phyloP scores from a whole-genome alignment of 2,797 vertebrate species.

The Rhabdophis nuchalis region DNA sequence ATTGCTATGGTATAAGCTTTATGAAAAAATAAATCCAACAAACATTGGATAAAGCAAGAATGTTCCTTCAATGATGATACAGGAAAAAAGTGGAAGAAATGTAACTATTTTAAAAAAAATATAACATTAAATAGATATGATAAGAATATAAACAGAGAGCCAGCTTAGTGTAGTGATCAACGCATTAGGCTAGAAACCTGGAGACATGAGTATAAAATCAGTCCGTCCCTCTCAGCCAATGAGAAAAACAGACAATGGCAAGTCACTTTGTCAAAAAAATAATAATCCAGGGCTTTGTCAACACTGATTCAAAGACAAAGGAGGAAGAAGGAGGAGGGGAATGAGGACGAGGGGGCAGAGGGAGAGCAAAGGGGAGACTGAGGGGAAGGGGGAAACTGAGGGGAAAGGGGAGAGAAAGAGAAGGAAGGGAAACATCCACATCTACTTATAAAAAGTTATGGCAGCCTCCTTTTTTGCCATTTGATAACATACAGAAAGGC shows the following conservation, averaged over 20 bases:
- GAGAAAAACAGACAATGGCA: not conserved
- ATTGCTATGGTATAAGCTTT: constrained; percentile 28
- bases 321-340: not conserved
- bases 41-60: constrained; percentile 54
- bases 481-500: not conserved
- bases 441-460: constrained; percentile 1
- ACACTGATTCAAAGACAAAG: not conserved
- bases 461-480: accelerated
- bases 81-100: constrained; percentile 9
- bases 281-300: not conserved
- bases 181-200: not conserved
- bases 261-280: not conserved
- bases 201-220: not conserved
- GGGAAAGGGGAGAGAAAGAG: not conserved
- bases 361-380: too few relatives aligned
- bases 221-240: not conserved
- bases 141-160: not conserved
- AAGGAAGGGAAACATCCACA: not conserved
- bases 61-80: constrained; percentile 19
- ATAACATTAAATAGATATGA: constrained; percentile 9
- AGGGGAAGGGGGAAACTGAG: too few relatives aligned
- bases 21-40: constrained; percentile 38
- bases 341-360: too few relatives aligned
- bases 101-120: not conserved
- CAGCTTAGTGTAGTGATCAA: not conserved